Percentiles rank a stretch among this genome's conserved stretches.
Evolutionary conservation across 2,888 invertebrate species (phyloP).

Genomic region (Xanthorhoe designata): DNA sequence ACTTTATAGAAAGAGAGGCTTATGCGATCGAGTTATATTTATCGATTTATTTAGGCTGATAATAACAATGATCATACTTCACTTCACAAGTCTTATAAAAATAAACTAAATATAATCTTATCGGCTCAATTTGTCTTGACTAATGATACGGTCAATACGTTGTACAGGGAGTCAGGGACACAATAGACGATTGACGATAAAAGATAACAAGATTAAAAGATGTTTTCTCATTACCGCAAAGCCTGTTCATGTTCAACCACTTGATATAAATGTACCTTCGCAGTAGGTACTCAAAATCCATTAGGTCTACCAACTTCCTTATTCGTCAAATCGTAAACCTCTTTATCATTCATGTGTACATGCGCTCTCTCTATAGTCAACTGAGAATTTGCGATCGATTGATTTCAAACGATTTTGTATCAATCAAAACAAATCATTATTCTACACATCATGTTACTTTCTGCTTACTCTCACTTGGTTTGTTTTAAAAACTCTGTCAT

Average conservation of each 20-base stretch:
- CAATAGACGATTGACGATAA: background rate
- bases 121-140: background rate
- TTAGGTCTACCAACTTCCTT: slow-evolving; percentile 50
- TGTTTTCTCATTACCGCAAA: slow-evolving; percentile 8
- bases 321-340: slow-evolving; percentile 46
- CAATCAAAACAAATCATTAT: slow-evolving; percentile 50
- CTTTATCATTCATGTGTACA: slow-evolving; percentile 57
- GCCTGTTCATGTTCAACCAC: background rate
- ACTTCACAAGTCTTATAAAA: too few species aligned
- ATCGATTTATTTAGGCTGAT: too few species aligned
- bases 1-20: too few species aligned
- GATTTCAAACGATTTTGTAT: slow-evolving; percentile 54
- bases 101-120: too few species aligned
- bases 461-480: slow-evolving; percentile 39
- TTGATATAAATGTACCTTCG: slow-evolving; percentile 9
- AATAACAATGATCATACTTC: too few species aligned
- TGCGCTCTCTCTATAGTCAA: slow-evolving; percentile 41
- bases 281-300: slow-evolving; percentile 8
- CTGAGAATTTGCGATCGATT: slow-evolving; percentile 53
- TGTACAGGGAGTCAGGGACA: too few species aligned
- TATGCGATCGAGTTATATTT: too few species aligned
- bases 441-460: slow-evolving; percentile 38
- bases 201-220: background rate
- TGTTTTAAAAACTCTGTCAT: slow-evolving; percentile 4
- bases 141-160: background rate